These are phyloP conservation scores for Steinernema feltiae DNA, from an alignment of 1,140 invertebrate genomes.

Conservation along the genomic window DNA sequence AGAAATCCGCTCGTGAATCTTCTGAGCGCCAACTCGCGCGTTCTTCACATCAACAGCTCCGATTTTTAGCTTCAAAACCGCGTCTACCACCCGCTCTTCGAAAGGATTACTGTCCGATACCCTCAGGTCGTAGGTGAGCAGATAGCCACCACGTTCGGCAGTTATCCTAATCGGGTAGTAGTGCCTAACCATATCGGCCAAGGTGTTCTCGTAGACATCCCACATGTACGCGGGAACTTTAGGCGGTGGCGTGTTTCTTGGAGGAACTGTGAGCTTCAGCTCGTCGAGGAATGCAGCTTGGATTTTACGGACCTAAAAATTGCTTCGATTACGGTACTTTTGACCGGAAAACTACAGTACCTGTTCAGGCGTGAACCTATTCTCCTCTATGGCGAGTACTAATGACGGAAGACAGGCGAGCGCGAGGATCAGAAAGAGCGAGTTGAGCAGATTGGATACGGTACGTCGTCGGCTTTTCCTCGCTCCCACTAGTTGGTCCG, in stretches of 20 bases:
- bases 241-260: neutral
- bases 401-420: constrained; percentile 9
- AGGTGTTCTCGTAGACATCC: neutral
- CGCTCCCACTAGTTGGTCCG: neutral
- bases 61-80: neutral
- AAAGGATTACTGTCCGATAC: neutral
- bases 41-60: neutral
- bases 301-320: neutral
- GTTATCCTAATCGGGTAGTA: neutral
- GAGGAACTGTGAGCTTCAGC: neutral
- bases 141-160: neutral
- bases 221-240: neutral
- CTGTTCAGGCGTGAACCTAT: neutral
- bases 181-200: neutral
- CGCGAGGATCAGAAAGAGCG: constrained; percentile 2
- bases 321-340: no score
- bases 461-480: neutral
- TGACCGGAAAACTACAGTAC: no score
- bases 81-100: neutral
- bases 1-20: neutral
- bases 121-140: neutral
- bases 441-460: neutral
- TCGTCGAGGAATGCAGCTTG: neutral
- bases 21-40: neutral
- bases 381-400: neutral